phyloP scores from a whole-genome alignment of 2,888 invertebrate species.

The Diachrysia chrysitis region DNA sequence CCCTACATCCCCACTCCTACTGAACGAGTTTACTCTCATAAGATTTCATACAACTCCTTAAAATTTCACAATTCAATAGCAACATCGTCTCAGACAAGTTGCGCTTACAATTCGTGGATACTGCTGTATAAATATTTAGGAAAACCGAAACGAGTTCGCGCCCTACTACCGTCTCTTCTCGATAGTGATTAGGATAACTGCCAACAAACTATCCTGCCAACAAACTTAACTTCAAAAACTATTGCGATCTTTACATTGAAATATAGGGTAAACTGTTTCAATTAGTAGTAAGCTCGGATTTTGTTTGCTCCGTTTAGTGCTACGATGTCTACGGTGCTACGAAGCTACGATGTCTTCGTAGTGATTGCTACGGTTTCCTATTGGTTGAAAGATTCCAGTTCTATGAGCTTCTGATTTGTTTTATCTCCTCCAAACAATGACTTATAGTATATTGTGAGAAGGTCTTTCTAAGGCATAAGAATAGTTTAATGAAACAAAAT shows the following conservation, averaged over 20 bases:
- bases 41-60: conserved; percentile 19
- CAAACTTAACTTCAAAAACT: conserved; percentile 52
- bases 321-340: conserved; percentile 14
- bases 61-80: conserved; percentile 53
- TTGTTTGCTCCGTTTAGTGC: conserved; percentile 44
- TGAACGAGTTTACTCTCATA: background rate
- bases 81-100: conserved; percentile 38
- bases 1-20: background rate
- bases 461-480: too few species aligned
- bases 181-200: conserved; percentile 58
- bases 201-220: conserved; percentile 53
- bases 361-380: background rate
- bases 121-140: conserved; percentile 63
- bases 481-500: too few species aligned
- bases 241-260: conserved; percentile 46
- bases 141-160: conserved; percentile 44
- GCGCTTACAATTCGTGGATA: conserved; percentile 49
- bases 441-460: too few species aligned
- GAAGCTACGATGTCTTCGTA: conserved; percentile 7
- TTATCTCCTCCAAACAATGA: too few species aligned
- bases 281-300: conserved; percentile 50
- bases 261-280: conserved; percentile 52
- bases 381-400: background rate
- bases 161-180: conserved; percentile 38
- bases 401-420: conserved; percentile 21